Evolutionary conservation across 1,140 invertebrate species (phyloP), one percentile per base, ranked within the genome.

Genomic region (Hermetia illucens): DNA sequence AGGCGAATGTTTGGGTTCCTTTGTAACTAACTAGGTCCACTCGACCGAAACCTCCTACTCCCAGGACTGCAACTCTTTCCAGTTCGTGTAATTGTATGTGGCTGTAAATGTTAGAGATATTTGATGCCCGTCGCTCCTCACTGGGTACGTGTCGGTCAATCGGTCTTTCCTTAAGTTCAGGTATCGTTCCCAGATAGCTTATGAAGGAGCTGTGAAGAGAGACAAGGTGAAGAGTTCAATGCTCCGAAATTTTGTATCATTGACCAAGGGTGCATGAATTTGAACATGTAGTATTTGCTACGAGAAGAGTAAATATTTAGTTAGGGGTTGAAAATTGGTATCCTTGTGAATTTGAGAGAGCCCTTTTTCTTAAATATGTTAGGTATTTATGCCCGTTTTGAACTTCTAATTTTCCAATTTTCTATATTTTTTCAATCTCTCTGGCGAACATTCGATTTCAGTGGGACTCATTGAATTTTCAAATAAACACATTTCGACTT

Each of bases 21-120:
- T 59, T 66, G 49, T 71, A 53, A 48, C 70, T 36, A 1, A 90
- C 87, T 24, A 96, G 64, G 49, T 92, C 85, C 0, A 95, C 92
- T 4, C 88, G 69, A 1, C 92, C 92, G 51, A 95, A 95, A 9
- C 89, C 92, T 5, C 92, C 92, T 1, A 92, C 77, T 10, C 92
- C 92, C 41, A 97, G 66, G 0, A 89, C 95, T 3, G 79, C 75
- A 21, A 89, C 65, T n/a, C 77, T 73, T 46, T 83, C 75, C 20
- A 95, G 63, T 51, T 94, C 85, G 21, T 73, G 69, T 5, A 94
- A 62, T 29, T 75, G 68, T 18, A 92, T 65, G 35, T 77, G 63
- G 10, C 72, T 68, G 51, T 75, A 82, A 50, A 80, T 79, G 68
- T 55, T 55, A 6, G 12, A 16, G 55, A 51, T n/a, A 6, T 6